Base-by-base conservation (phyloP, 2,797 vertebrate species). In the Sebastes variabilis region DNA sequence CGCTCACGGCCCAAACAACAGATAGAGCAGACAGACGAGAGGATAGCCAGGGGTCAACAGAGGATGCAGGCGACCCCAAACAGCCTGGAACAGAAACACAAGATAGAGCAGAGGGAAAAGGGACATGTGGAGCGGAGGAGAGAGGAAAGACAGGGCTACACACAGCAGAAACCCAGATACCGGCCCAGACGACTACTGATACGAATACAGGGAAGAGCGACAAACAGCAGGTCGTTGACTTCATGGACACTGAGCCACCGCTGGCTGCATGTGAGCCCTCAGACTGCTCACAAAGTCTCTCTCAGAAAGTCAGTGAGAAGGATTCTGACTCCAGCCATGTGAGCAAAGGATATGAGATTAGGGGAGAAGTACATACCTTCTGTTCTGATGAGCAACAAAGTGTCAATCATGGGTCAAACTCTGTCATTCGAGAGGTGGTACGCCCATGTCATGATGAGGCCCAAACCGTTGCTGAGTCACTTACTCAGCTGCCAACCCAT, bases 111-210 rank as follows among this genome's bases (percentile, higher is more conserved):
- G 88, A 70, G 14, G 65, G 77, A 75, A 82, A 87, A 34, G 59
- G 29, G 29, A 72, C 74, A 71, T 79, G 79, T 79, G 64, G 38
- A 81, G 88, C 75, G 11, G 62, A 85, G 83, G 55, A 89, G 86
- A 90, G 89, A 74, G 92, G 64, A 75, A 73, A 90, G 36, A 87
- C 90, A 79, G 72, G 66, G 79, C 86, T 91, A 82, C 83, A 88
- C 54, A 30, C 54, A 9, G 34, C 66, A 76, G 69, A 77, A 74
- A 61, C 68, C 83, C 89, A 86, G 80, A 84, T 77, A 76, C 36
- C 49, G 66, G 66, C 66, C 68, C 92, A 92, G 85, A 88, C 78
- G 1, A 59, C 66, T 22, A 24, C 77, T 85, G 85, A 90, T 88
- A 89, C 5, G 18, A 65, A 29, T 16, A 88, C 30, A 11, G 68